phyloP scores from a whole-genome alignment of 2,113 vertebrate species.

The Cynopterus brachyotis region DNA sequence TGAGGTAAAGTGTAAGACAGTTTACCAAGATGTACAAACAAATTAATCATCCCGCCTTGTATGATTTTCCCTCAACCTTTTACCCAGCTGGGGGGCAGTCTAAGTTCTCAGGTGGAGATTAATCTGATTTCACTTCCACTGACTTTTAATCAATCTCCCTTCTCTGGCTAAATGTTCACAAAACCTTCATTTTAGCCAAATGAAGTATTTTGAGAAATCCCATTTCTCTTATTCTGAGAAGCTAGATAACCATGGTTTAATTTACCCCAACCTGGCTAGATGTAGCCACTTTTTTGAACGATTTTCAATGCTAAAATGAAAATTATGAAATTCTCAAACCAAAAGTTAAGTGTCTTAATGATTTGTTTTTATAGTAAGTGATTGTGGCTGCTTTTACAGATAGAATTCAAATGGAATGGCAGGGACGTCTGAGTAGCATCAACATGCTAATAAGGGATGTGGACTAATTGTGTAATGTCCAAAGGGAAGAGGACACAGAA shows the following conservation, averaged over 20 bases:
- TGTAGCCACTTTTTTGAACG: neutral
- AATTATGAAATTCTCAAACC: neutral
- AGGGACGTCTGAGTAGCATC: neutral
- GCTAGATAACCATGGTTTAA: neutral
- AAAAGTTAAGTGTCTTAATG: neutral
- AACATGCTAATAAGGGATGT: neutral
- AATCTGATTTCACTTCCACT: conserved; percentile 33
- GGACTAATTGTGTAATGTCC: neutral
- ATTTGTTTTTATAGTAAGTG: conserved; percentile 18
- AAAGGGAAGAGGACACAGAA: neutral
- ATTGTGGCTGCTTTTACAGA: neutral
- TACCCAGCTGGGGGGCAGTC: neutral
- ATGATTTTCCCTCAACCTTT: conserved; percentile 27
- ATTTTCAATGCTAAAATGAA: neutral
- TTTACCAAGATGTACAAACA: conserved; percentile 32
- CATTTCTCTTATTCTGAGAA: neutral
- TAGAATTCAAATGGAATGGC: neutral
- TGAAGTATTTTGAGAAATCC: neutral
- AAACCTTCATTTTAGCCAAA: neutral
- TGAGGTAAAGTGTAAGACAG: conserved; percentile 11
- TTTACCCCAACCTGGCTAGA: neutral
- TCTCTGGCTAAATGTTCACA: neutral
- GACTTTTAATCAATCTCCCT: neutral
- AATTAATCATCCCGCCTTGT: neutral
- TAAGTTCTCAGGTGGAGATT: conserved; percentile 16